Base-by-base conservation (phyloP, 2,113 vertebrate genomes). In the Nicator chloris region DNA sequence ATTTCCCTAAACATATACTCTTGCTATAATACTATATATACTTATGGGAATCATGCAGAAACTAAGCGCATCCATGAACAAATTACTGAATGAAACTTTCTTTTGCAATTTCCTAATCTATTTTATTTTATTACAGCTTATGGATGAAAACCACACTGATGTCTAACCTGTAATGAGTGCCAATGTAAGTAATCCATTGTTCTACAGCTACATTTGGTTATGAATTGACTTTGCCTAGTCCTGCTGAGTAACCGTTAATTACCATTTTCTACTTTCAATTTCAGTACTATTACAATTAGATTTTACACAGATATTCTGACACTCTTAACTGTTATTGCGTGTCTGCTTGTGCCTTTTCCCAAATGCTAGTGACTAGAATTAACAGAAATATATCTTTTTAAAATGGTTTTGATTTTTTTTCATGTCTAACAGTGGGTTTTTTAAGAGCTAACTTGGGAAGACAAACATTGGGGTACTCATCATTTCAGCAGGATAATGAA, bases 81-180 rank as follows among this genome's bases (percentile, higher is more conserved):
- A 66, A 63, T 59, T 63, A 63, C 27, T 28, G 20, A 72, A 81
- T 83, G 31, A 70, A 76, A 20, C 5, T 27, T 33, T 42, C 47
- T 85, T 82, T 31, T 45, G 19, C 31, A 11, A 21, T 76, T 90
- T 95, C 27, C 60, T 94, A 16, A 95, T 80, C 69, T 54, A 44
- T 85, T 82, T 91, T 82, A 7, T 94, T 91, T 93, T 92, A 63
- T 97, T 96, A 64, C 95, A 97, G 96, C 35, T 68, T 64, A 88
- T 35, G 68, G 66, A 88, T 90, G 88, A 93, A 93, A 93, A 56
- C 68, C n/a, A 39, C 45, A 33, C 16, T 56, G 90, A 78, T 49
- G 68, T 30, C 79, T 75, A 80, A 90, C 64, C 87, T 83, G 79
- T 42, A 86, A 60, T 27, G 72, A 90, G 82, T 83, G n/a, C 11